Base-by-base conservation (phyloP, 2,797 vertebrate genomes). In the Channa striata region DNA sequence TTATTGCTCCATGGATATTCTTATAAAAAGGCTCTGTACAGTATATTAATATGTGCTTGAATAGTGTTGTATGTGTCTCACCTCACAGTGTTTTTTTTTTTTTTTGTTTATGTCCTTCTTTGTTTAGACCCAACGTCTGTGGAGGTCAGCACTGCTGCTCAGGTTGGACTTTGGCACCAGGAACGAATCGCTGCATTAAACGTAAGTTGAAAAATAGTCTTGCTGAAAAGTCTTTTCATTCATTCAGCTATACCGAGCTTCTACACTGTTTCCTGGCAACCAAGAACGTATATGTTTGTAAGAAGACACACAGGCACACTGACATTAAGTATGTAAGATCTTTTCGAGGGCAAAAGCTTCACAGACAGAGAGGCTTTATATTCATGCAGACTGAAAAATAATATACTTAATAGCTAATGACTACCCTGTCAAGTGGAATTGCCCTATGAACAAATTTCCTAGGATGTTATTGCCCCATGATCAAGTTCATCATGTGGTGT, bases 101-200 rank as follows among this genome's bases (percentile, higher is more conserved):
- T 30, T 4, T 81, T 73, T 72, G 39, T 68, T 20, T 60, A 39
- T 80, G 48, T 82, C 50, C 69, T 82, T 43, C 46, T 80, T 73
- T 83, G 54, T 73, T 64, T 91, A 99, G 97, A 89, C 95, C 96
- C 51, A 98, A 99, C 6, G 96, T 97, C 80, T 99, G 97, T 60
- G 96, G 96, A 90, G 95, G 96, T 92, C 96, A 96, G 72, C 96
- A 96, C 80, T 99, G 97, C 90, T 99, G 97, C 92, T 95, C 96
- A 2, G 97, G 97, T 69, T 99, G 97, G 97, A 96, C 95, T 12
- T 86, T 95, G 2, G 96, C 96, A 63, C 95, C 95, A 6, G 92
- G 96, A 89, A 96, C 96, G 89, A 97, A 95, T 77, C 95, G 81
- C 83, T 98, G 97, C 85, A 97, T 98, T 87, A 98, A 97, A 94